Evolutionary conservation across 2,113 vertebrate species (phyloP).

Genomic region (Tapirus terrestris): DNA sequence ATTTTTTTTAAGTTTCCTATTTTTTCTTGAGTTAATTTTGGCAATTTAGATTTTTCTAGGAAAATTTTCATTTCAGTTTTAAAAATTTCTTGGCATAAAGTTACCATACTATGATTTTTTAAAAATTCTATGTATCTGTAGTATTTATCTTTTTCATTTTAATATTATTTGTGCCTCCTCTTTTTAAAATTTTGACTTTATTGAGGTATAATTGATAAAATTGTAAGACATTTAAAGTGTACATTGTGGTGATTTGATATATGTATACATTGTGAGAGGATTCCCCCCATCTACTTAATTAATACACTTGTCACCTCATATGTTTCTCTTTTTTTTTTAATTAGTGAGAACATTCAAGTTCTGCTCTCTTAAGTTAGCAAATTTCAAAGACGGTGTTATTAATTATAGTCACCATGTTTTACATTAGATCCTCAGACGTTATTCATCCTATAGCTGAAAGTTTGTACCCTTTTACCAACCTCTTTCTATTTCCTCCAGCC

Average conservation of each 20-base stretch:
- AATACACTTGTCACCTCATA: background rate
- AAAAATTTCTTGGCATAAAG: background rate
- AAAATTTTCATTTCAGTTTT: background rate
- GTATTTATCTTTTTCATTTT: background rate
- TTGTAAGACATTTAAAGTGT: background rate
- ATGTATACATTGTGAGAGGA: background rate
- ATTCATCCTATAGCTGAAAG: too few relatives aligned
- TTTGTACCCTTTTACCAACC: too few relatives aligned
- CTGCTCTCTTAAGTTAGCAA: background rate
- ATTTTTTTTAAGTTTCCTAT: background rate
- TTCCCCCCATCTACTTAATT: background rate
- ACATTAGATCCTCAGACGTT: background rate
- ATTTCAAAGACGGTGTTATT: background rate
- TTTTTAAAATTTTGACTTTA: background rate
- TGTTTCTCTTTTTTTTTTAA: background rate
- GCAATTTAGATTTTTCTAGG: conserved; percentile 23
- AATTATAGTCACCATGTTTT: background rate
- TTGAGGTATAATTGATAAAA: background rate
- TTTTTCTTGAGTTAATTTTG: conserved; percentile 17
- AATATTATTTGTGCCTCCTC: background rate
- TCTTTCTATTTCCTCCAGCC: too few relatives aligned
- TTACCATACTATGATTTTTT: background rate
- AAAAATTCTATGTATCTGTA: background rate
- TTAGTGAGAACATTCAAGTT: background rate
- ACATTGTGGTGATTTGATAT: background rate